phyloP scores from a whole-genome alignment of 2,888 invertebrate genomes.

The Escarpia spicata region DNA sequence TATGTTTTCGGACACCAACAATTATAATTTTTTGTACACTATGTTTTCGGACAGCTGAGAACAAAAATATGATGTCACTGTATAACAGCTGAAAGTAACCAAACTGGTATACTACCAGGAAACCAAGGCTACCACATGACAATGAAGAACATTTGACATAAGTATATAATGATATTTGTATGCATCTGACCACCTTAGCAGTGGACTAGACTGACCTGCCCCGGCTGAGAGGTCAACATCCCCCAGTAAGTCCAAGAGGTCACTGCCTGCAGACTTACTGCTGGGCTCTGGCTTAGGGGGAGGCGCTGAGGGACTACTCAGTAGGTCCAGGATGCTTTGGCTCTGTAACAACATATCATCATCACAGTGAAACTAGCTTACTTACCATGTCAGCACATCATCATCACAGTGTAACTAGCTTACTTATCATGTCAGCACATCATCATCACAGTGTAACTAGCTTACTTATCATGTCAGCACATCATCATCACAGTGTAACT shows the following conservation, averaged over 20 bases:
- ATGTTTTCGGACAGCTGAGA: too few species aligned
- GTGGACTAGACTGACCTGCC: neutral
- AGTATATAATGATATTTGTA: too few species aligned
- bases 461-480: too few species aligned
- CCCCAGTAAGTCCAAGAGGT: constrained; percentile 86
- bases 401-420: too few species aligned
- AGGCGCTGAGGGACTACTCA: constrained; percentile 69
- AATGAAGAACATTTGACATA: too few species aligned
- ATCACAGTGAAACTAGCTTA: neutral
- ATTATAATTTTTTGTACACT: too few species aligned
- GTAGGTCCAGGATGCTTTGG: constrained; percentile 78
- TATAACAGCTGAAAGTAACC: neutral
- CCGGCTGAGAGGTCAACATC: constrained; percentile 49
- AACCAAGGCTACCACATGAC: too few species aligned
- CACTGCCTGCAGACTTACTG: constrained; percentile 67
- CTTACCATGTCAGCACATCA: neutral
- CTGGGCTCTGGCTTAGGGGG: constrained; percentile 68
- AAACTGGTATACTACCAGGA: too few species aligned
- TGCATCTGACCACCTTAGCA: neutral
- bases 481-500: too few species aligned
- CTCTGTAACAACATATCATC: constrained; percentile 49
- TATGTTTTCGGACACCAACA: neutral
- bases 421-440: too few species aligned
- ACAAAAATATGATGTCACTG: neutral
- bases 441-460: too few species aligned